Percentiles rank a stretch among this genome's conserved stretches.
Evolutionary conservation across 1,140 invertebrate species (phyloP).

Genomic region (Drosophila sp.): DNA sequence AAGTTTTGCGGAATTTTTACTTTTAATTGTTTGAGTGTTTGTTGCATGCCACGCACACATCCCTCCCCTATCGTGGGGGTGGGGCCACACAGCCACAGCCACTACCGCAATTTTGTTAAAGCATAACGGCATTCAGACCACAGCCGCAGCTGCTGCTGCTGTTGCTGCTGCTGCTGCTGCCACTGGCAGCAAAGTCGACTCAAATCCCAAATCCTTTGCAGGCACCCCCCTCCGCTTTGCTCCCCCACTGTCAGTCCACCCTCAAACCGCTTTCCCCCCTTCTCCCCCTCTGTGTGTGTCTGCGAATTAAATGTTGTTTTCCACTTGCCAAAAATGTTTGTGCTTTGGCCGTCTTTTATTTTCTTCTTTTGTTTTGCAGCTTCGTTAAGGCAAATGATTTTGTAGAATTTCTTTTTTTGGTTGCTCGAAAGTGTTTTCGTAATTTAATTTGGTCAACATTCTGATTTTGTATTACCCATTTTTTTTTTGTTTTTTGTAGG

Average conservation of each 20-base stretch:
- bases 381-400: constrained; percentile 29
- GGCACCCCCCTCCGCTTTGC: background rate
- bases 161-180: constrained; percentile 20
- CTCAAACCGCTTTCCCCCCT: background rate
- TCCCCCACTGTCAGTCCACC: background rate
- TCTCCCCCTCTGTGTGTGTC: constrained; percentile 42
- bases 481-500: background rate
- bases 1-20: constrained; percentile 75
- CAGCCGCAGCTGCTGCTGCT: constrained; percentile 43
- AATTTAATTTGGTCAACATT: constrained; percentile 1
- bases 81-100: constrained; percentile 45
- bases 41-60: constrained; percentile 44
- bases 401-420: background rate
- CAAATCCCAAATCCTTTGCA: constrained; percentile 41
- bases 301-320: constrained; percentile 50
- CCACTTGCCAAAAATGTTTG: constrained; percentile 32
- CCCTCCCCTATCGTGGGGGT: background rate
- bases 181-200: constrained; percentile 46
- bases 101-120: constrained; percentile 78
- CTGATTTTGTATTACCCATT: background rate
- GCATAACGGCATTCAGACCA: constrained; percentile 65
- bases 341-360: background rate
- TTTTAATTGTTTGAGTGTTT: constrained; percentile 80
- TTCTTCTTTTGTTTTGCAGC: constrained; percentile 18
- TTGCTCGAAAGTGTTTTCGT: background rate